Conservation (phyloP, 2,113 vertebrate genomes). For the Gopherus evgoodei region DNA sequence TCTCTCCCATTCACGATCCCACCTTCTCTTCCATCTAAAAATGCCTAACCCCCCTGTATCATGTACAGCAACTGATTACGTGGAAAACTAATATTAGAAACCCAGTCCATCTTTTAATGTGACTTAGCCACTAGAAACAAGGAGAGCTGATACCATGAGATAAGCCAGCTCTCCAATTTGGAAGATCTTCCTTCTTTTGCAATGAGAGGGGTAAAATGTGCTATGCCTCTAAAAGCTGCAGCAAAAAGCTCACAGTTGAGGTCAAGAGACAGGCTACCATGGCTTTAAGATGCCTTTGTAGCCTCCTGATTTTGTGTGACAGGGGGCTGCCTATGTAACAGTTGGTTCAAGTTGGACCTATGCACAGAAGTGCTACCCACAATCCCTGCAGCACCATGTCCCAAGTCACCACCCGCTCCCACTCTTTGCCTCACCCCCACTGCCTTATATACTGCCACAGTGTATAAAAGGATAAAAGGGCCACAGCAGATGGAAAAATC, state of each 20-base stretch:
- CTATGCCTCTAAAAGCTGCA: background rate
- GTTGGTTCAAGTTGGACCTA: background rate
- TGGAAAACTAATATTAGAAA: background rate
- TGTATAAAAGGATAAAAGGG: background rate
- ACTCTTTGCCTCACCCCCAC: background rate
- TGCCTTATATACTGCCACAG: background rate
- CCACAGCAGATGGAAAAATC: background rate
- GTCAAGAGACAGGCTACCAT: background rate
- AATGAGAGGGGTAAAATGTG: too few species aligned
- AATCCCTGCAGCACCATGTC: background rate
- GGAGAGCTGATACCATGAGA: background rate
- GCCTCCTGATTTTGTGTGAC: background rate
- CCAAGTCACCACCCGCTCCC: background rate
- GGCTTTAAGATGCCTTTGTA: background rate
- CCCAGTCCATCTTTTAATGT: fast-evolving
- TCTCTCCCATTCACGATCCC: background rate
- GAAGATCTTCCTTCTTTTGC: background rate
- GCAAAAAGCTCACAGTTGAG: background rate
- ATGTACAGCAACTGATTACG: background rate
- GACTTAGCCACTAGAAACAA: background rate
- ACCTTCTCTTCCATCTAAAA: background rate
- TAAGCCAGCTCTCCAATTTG: fast-evolving
- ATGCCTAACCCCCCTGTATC: background rate
- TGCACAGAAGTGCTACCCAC: background rate
- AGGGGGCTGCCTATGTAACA: background rate